A percentile compares a stretch with the other conserved stretches of the same genome.
phyloP scores from a whole-genome alignment of 2,797 vertebrate species.

The Benthosema pterotum region DNA sequence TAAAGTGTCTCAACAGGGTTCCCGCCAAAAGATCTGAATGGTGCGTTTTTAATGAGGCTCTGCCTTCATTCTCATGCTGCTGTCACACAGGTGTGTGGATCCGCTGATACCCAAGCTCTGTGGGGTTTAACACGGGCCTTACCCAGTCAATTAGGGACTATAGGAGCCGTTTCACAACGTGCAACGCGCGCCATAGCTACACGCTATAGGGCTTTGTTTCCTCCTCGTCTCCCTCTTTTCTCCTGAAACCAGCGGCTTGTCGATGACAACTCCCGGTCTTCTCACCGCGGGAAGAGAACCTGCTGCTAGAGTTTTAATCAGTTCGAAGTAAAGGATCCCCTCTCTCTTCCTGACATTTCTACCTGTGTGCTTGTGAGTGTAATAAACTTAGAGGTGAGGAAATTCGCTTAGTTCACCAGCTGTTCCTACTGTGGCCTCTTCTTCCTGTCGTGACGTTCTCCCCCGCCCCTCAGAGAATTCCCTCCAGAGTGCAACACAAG shows the following conservation, averaged over 20 bases:
- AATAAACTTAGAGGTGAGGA: constrained; percentile 1
- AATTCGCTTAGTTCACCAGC: constrained; percentile 29
- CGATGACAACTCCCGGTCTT: constrained; percentile 36
- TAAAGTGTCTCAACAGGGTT: constrained; percentile 73
- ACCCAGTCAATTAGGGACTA: constrained; percentile 71
- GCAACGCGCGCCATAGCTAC: constrained; percentile 25
- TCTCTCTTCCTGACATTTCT: constrained; percentile 16
- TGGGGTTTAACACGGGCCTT: constrained; percentile 64
- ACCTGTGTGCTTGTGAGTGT: background rate
- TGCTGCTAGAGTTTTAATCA: constrained; percentile 30
- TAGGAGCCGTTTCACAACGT: constrained; percentile 53
- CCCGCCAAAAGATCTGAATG: constrained; percentile 62
- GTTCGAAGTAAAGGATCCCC: constrained; percentile 5
- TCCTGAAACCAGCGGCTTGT: constrained; percentile 25
- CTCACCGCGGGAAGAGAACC: constrained; percentile 19
- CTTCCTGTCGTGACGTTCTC: constrained; percentile 18
- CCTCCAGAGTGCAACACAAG: constrained; percentile 7
- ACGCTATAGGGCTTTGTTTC: constrained; percentile 38
- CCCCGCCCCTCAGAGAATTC: constrained; percentile 10
- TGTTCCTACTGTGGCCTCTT: constrained; percentile 14
- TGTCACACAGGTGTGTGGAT: constrained; percentile 76
- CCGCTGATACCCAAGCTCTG: constrained; percentile 56
- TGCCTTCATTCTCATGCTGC: constrained; percentile 58
- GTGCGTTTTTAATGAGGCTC: constrained; percentile 80
- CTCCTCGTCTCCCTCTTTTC: constrained; percentile 20